phyloP scores from a whole-genome alignment of 2,888 invertebrate species.

The Protophormia terraenovae region DNA sequence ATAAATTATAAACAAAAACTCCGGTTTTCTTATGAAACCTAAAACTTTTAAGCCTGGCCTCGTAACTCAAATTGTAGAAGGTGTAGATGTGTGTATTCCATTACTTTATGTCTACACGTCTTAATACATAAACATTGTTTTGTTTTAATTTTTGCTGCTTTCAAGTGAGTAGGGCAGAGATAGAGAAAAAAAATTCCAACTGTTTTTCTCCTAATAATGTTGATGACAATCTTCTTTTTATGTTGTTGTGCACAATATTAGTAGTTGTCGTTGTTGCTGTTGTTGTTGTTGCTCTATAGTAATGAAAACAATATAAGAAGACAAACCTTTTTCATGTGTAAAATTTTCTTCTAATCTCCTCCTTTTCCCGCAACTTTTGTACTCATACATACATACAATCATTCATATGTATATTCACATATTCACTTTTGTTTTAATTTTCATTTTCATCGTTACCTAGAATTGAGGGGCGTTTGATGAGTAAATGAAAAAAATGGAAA shows the following conservation, averaged over 20 bases:
- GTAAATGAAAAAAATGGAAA: too few relatives aligned
- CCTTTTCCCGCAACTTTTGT: neutral
- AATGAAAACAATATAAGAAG: constrained; percentile 40
- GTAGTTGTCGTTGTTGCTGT: neutral
- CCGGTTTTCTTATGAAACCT: too few relatives aligned
- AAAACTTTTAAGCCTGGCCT: neutral
- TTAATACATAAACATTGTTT: constrained; percentile 7
- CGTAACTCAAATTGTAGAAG: neutral
- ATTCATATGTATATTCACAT: too few relatives aligned
- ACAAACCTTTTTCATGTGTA: constrained; percentile 53
- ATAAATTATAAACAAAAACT: too few relatives aligned
- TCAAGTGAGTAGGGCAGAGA: too few relatives aligned
- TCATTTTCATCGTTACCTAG: neutral
- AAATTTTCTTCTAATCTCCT: neutral
- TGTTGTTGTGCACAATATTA: neutral
- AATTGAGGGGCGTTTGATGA: neutral
- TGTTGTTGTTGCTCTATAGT: neutral
- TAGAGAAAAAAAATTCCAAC: neutral
- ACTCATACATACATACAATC: neutral
- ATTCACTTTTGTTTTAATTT: neutral
- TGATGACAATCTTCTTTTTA: constrained; percentile 27
- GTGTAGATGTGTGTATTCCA: neutral
- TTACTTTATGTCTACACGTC: constrained; percentile 2
- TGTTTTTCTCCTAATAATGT: constrained; percentile 1
- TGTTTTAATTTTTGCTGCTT: neutral